A percentile compares a stretch with the other conserved stretches of the same genome.
Evolutionary conservation across 2,797 vertebrate genomes (phyloP).

Genomic region (Malacoraja senta): DNA sequence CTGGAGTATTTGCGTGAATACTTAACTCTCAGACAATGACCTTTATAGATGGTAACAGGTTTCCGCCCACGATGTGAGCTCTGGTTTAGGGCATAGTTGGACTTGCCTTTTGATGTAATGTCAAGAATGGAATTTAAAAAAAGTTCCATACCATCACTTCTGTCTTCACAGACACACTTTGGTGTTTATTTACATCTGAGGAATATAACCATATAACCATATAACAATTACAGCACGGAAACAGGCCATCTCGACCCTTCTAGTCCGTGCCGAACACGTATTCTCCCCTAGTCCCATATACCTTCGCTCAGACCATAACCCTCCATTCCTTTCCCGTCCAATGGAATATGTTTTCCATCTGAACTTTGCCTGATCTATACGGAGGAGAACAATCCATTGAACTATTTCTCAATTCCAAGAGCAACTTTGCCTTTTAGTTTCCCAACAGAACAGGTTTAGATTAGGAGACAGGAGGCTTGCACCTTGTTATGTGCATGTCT

Average conservation of each 20-base stretch:
- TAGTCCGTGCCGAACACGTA: no score
- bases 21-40: no score
- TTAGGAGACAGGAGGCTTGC: background rate
- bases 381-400: background rate
- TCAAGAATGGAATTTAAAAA: background rate
- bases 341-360: background rate
- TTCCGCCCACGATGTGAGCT: background rate
- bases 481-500: background rate
- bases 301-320: no score
- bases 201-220: no score
- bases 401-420: background rate
- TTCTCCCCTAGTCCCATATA: no score
- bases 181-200: background rate
- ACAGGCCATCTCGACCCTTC: no score
- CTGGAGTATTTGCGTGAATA: background rate
- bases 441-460: background rate
- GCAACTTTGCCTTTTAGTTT: background rate
- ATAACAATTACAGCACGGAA: no score
- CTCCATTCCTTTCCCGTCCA: no score
- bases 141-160: background rate
- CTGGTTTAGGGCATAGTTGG: background rate
- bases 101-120: background rate
- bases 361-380: background rate
- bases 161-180: background rate
- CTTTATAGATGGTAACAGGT: background rate